Evolutionary conservation across 2,113 vertebrate genomes (phyloP).

Genomic region (Peucedramus taeniatus): DNA sequence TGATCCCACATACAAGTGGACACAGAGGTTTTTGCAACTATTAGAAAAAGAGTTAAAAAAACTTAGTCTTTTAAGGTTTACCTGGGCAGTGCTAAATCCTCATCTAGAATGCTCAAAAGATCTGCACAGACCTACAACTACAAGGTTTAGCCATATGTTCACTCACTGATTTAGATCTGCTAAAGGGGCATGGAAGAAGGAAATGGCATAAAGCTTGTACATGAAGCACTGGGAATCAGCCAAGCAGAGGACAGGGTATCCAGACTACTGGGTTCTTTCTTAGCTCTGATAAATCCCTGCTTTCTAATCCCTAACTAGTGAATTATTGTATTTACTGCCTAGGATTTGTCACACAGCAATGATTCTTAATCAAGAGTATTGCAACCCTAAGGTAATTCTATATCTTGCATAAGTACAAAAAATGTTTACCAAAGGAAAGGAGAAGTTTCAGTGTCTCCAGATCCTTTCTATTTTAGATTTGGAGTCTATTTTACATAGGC

Average conservation of each 20-base stretch:
- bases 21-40: not conserved
- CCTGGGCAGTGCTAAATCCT: not conserved
- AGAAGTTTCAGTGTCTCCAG: not conserved
- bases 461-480: not conserved
- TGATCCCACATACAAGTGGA: not conserved
- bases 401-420: not conserved
- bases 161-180: not conserved
- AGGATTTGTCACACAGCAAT: not conserved
- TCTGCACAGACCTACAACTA: not conserved
- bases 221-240: not conserved
- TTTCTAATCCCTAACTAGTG: not conserved
- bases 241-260: not conserved
- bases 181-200: not conserved
- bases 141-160: not conserved
- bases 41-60: no score
- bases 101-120: not conserved
- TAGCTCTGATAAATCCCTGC: not conserved
- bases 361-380: not conserved
- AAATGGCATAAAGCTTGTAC: not conserved
- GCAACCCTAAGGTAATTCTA: not conserved
- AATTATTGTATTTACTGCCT: not conserved
- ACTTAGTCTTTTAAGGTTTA: not conserved
- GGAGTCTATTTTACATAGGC: not conserved
- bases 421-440: not conserved
- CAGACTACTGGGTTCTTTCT: not conserved